These are phyloP conservation scores for Haemorhous mexicanus DNA, from an alignment of 2,113 vertebrate genomes.

Conservation along the genomic window DNA sequence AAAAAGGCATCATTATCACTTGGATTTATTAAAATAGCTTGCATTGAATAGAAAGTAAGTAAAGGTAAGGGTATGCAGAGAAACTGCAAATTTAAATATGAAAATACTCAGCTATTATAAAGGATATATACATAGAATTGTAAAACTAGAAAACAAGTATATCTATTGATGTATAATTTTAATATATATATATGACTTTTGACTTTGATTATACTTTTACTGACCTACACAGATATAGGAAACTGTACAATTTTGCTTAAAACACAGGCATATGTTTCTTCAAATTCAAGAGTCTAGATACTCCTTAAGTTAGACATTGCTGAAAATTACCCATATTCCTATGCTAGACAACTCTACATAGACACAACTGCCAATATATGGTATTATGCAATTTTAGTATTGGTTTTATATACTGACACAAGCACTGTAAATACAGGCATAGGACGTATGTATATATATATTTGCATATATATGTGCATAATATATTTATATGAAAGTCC, in stretches of 20 bases:
- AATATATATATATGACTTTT: neutral
- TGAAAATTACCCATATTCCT: neutral
- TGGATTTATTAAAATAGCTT: neutral
- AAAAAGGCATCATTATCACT: neutral
- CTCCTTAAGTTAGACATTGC: neutral
- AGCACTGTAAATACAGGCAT: neutral
- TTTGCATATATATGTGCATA: neutral
- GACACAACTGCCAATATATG: neutral
- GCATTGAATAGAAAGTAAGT: neutral
- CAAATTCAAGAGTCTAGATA: neutral
- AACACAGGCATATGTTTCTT: neutral
- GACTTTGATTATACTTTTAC: neutral
- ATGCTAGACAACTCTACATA: neutral
- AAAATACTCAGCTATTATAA: neutral
- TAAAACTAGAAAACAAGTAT: neutral
- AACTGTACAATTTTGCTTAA: neutral
- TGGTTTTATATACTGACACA: neutral
- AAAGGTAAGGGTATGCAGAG: neutral
- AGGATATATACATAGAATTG: neutral
- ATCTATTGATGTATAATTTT: neutral
- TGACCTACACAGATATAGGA: neutral
- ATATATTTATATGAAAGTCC: neutral
- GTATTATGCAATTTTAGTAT: neutral
- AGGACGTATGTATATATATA: neutral
- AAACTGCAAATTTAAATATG: neutral